These are phyloP conservation scores for Mesoligia furuncula DNA, from an alignment of 2,888 invertebrate genomes.

Conservation along the genomic window DNA sequence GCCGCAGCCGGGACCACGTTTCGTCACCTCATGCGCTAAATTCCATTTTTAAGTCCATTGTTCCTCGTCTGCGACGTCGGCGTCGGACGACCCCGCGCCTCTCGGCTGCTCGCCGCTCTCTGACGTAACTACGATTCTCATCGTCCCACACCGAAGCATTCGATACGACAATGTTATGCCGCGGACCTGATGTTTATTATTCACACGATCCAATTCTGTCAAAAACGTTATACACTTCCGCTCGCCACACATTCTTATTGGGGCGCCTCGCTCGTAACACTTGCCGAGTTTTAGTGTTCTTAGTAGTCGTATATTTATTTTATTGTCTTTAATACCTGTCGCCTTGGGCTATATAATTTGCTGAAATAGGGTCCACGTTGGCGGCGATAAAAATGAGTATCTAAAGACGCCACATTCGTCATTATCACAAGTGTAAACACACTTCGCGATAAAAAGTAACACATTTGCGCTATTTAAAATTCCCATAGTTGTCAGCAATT, in stretches of 20 bases:
- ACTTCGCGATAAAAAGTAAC: constrained; percentile 82
- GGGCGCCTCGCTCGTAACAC: constrained; percentile 69
- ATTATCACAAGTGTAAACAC: constrained; percentile 83
- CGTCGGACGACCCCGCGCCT: constrained; percentile 63
- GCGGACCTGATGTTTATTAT: constrained; percentile 81
- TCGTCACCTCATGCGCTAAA: constrained; percentile 84
- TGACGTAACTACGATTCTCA: constrained; percentile 73
- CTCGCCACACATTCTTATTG: constrained; percentile 74
- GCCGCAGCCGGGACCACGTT: constrained; percentile 77
- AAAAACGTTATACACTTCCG: constrained; percentile 78
- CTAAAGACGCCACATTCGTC: constrained; percentile 74
- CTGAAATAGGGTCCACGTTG: constrained; percentile 63
- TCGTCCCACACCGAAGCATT: constrained; percentile 72
- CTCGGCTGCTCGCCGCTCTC: constrained; percentile 58
- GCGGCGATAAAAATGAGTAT: constrained; percentile 67
- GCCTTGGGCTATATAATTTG: constrained; percentile 52
- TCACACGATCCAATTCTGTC: constrained; percentile 84
- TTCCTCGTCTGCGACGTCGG: constrained; percentile 69
- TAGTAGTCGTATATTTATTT: constrained; percentile 65
- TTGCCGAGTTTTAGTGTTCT: constrained; percentile 56
- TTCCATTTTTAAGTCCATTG: constrained; percentile 82
- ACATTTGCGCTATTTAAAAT: constrained; percentile 82
- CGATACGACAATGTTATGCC: constrained; percentile 75
- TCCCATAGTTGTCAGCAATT: constrained; percentile 89
- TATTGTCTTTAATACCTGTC: constrained; percentile 67